A percentile compares a stretch with the other conserved stretches of the same genome.
phyloP scores from a whole-genome alignment of 1,140 invertebrate genomes.

The Gonatopus flavifemur region DNA sequence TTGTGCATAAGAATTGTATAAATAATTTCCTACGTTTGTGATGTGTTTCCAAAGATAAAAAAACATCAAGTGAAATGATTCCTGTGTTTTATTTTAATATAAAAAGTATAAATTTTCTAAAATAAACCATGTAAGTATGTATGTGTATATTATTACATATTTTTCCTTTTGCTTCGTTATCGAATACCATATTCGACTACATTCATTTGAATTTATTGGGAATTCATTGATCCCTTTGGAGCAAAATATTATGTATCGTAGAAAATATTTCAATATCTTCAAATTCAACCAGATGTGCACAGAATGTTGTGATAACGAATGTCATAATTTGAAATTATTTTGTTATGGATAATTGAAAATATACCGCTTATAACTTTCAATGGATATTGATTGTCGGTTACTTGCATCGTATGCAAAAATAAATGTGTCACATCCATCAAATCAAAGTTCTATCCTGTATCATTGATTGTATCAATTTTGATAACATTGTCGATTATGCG shows the following conservation, averaged over 20 bases:
- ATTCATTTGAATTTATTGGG: too few relatives aligned
- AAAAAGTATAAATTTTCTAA: conserved; percentile 6
- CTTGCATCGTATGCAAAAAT: not conserved
- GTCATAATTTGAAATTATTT: not conserved
- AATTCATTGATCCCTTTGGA: too few relatives aligned
- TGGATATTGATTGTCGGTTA: too few relatives aligned
- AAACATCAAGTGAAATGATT: conserved; percentile 1
- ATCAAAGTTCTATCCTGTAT: too few relatives aligned
- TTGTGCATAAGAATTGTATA: not conserved
- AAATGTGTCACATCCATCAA: not conserved
- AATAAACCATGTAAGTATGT: conserved; percentile 8
- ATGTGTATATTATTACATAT: conserved; percentile 3
- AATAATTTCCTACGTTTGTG: too few relatives aligned
- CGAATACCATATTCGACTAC: too few relatives aligned
- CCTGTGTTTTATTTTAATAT: not conserved
- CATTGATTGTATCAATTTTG: too few relatives aligned
- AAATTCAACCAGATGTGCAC: not conserved
- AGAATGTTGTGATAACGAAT: not conserved
- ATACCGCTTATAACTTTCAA: not conserved
- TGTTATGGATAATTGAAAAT: too few relatives aligned
- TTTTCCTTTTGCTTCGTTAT: not conserved
- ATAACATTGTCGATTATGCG: too few relatives aligned
- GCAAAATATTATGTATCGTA: too few relatives aligned
- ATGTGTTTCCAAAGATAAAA: conserved; percentile 6
- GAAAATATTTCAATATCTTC: too few relatives aligned